Percentiles rank a stretch among this genome's conserved stretches.
Evolutionary conservation across 2,888 invertebrate species (phyloP).

Genomic region (Chloromyia formosa): DNA sequence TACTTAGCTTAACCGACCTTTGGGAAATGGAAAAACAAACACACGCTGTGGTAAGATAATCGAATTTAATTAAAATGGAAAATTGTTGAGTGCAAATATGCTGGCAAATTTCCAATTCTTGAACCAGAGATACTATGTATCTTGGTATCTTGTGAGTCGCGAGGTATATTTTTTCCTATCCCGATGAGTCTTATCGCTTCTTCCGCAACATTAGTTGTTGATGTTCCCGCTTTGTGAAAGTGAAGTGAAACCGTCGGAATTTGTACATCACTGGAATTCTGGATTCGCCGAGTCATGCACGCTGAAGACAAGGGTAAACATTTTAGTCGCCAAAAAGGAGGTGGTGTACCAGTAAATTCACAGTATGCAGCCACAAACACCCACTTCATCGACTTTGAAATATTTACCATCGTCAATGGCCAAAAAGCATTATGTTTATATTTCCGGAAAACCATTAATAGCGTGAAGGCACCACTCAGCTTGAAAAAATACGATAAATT

Average conservation of each 20-base stretch:
- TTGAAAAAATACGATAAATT: too few species aligned
- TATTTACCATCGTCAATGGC: too few species aligned
- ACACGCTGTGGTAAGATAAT: slow-evolving; percentile 14
- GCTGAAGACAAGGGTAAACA: too few species aligned
- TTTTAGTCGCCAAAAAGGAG: too few species aligned
- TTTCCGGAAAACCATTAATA: too few species aligned
- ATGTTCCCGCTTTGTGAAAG: background rate
- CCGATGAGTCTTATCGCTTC: background rate
- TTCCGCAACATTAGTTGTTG: background rate
- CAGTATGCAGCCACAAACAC: too few species aligned
- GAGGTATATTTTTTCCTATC: background rate
- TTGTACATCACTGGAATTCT: background rate
- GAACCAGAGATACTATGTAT: background rate
- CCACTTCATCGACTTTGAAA: too few species aligned
- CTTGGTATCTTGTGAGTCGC: background rate
- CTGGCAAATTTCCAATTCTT: slow-evolving; percentile 26
- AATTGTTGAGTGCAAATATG: slow-evolving; percentile 26
- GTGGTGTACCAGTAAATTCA: too few species aligned
- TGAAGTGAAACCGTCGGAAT: background rate
- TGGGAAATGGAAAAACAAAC: background rate
- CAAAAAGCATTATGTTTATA: too few species aligned
- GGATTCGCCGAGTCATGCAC: too few species aligned
- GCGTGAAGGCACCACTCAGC: too few species aligned
- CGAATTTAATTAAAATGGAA: slow-evolving; percentile 41
- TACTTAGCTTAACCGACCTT: background rate